Base-by-base conservation (phyloP, 2,113 vertebrate species). In the Vanacampus margaritifer region DNA sequence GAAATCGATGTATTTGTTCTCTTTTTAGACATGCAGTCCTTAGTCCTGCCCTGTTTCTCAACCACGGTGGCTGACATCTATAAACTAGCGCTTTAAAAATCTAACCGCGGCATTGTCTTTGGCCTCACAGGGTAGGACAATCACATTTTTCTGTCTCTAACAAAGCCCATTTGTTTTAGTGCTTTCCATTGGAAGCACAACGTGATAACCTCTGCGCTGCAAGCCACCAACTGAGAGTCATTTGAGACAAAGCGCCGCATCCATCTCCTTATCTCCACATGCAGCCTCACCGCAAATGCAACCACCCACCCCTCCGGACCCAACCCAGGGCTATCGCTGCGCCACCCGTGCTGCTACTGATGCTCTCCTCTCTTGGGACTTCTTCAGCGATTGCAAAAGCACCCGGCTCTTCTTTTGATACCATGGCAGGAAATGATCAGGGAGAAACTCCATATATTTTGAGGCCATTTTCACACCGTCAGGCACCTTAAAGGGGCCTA, bases 151-250 rank as follows among this genome's bases (percentile, higher is more conserved):
- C 26, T 57, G 57, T 46, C 58, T 65, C 54, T 16, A 14, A 64
- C 54, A 57, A 54, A 62, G 45, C 64, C 50, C 60, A 71, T 75
- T 41, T 64, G 51, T 65, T 76, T 77, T 57, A 57, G 59, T 65
- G 62, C 72, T 72, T 64, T 83, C 65, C 56, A 69, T 71, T 78
- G 68, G 64, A 82, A 72, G 72, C 48, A 65, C 65, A 53, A 71
- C 71, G 57, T 67, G 72, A 86, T 84, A 86, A 83, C 71, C 72
- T 74, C 81, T 73, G 69, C 71, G 73, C 74, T 79, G 67, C 68
- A 79, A 71, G 75, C 53, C 67, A 76, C 70, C 36, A 65, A 64
- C 70, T 78, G 66, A 74, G 76, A 81, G 62, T 58, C 54, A 48
- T 76, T 53, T 56, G 72, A 79, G 72, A 75, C 64, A 78, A 75